These are phyloP conservation scores for Garrulus glandarius DNA, from an alignment of 2,797 vertebrate species.

Conservation along the genomic window DNA sequence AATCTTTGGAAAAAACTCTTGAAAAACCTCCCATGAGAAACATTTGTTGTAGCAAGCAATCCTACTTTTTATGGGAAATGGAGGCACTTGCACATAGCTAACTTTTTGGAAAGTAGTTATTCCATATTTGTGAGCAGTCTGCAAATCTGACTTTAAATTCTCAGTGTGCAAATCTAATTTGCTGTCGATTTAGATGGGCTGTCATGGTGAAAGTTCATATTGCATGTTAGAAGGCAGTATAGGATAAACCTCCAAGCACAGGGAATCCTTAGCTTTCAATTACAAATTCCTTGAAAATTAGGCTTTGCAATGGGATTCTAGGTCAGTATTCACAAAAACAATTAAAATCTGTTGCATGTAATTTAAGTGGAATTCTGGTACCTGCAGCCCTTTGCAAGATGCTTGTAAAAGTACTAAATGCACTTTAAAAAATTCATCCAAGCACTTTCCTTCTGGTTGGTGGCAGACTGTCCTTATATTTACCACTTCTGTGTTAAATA, in stretches of 20 bases:
- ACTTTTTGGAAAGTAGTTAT: constrained; percentile 1
- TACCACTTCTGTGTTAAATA: background rate
- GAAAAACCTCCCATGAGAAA: background rate
- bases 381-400: background rate
- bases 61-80: background rate
- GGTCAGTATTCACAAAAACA: background rate
- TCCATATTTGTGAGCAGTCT: constrained; percentile 2
- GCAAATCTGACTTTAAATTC: background rate
- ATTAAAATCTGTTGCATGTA: background rate
- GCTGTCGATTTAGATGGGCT: background rate
- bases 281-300: background rate
- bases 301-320: background rate
- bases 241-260: background rate
- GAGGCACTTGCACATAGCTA: background rate
- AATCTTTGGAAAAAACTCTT: background rate
- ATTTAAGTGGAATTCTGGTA: background rate
- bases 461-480: background rate
- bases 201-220: background rate
- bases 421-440: background rate
- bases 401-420: background rate
- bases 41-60: background rate
- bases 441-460: background rate
- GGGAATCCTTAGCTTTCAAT: background rate
- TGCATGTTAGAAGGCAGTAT: background rate
- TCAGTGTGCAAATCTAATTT: background rate